Base-by-base conservation (phyloP, 2,797 vertebrate genomes). In the Urosaurus nigricauda region DNA sequence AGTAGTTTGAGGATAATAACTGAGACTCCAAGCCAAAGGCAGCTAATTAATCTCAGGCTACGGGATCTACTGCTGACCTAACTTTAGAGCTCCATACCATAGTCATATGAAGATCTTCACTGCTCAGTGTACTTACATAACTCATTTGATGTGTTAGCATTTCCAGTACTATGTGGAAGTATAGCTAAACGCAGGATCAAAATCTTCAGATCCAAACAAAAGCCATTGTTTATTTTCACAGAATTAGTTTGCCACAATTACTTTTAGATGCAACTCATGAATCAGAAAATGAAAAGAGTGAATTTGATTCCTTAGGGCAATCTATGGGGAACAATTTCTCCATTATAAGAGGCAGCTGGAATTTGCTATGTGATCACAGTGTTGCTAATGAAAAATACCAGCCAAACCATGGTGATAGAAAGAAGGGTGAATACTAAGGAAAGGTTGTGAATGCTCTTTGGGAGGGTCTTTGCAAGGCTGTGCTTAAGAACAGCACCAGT, bases 1-100 rank as follows among this genome's bases (percentile, higher is more conserved):
- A 77, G 58, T 53, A 87, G 0, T 14, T 88, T 71, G 77, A 40
- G 8, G 6, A 40, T 58, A 5, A 80, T 60, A 90, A 86, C 0
- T 88, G 19, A 88, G 3, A 7, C 12, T 91, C n/a, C 83, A 92
- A 84, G 32, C 1, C 40, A 86, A 89, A 90, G 24, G 71, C 0
- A 0, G 21, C n/a, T 9, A n/a, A 73, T 77, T 74, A 16, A 93
- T 29, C 35, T 91, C n/a, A 90, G 32, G 63, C 9, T 86, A 68
- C 14, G 29, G 21, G 13, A 5, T 68, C 35, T 58, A 87, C 17
- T 81, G 84, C 68, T 84, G 26, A 87, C 32, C 21, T 68, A 89
- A 35, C 29, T 79, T 71, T 40, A 65, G 5, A 79, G 11, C 2
- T 29, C 74, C 16, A 29, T 43, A 2, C 70, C 75, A 13, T 4